These are phyloP conservation scores for Calephelis nemesis DNA, from an alignment of 1,140 invertebrate species.

Conservation along the genomic window DNA sequence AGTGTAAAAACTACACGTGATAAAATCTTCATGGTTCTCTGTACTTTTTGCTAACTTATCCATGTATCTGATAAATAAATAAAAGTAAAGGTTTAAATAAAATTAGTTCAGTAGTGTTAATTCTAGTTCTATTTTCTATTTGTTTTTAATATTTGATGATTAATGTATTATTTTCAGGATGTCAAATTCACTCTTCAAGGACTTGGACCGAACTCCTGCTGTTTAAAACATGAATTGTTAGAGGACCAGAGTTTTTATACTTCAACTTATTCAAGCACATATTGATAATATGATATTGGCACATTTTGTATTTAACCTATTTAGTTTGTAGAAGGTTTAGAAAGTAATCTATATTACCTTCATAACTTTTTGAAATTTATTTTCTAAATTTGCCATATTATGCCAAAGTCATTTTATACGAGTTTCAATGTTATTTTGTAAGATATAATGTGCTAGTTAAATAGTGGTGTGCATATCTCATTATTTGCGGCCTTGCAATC, in stretches of 20 bases:
- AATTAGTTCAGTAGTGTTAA: background rate
- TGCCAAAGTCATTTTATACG: conserved; percentile 8
- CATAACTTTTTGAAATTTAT: conserved; percentile 7
- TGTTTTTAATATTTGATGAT: background rate
- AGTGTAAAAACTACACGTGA: too few species aligned
- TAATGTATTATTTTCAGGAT: conserved; percentile 53
- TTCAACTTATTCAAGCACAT: conserved; percentile 22
- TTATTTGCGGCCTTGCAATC: background rate
- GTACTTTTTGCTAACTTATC: too few species aligned
- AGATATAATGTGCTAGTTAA: background rate
- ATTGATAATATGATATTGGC: conserved; percentile 10
- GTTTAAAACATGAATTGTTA: conserved; percentile 39
- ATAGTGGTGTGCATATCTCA: background rate
- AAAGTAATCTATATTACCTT: background rate
- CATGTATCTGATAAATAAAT: too few species aligned
- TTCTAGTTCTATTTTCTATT: background rate
- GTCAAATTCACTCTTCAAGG: conserved; percentile 65
- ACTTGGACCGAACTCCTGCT: conserved; percentile 61
- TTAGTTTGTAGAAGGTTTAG: conserved; percentile 3
- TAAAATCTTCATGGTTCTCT: too few species aligned
- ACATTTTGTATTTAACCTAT: conserved; percentile 5
- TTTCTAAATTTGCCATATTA: conserved; percentile 11
- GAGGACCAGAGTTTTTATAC: background rate
- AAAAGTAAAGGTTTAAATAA: too few species aligned
- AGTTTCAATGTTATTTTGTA: background rate